Base-by-base conservation (phyloP, 2,797 vertebrate species). In the Squalus acanthias region DNA sequence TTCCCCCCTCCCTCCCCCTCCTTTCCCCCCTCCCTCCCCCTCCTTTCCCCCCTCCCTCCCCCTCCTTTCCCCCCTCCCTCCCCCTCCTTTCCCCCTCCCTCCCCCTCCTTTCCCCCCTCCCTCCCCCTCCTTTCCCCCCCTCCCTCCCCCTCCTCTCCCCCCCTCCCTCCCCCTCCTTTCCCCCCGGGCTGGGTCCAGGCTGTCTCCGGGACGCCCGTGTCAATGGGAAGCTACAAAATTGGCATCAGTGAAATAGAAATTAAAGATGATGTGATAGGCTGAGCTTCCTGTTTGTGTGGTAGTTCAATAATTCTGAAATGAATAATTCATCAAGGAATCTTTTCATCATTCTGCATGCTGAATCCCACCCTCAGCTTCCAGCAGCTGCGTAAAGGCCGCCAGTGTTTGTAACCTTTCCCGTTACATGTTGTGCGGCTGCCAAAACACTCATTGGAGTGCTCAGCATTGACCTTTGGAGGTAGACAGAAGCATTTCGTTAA, bases 241-340 rank as follows among this genome's bases (percentile, higher is more conserved):
- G 29, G 33, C 88, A n/a, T 63, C 53, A 9, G 3, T 39, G 89
- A n/a, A 63, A n/a, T 7, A 65, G 89, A 92, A 92, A 67, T 92
- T 63, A 92, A 67, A 67, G 63, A 65, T 65, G 7, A 65, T 65
- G 20, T 20, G 63, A 65, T 92, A 26, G 5, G 7, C 60, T 8
- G 33, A n/a, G 63, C 12, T 92, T 92, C 63, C 89, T 92, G 60
- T 92, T 92, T 39, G 33, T 22, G 33, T n/a, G 89, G 33, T 65
- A 20, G 60, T 92, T 92, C n/a, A 92, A 67, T 92, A 92, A 65
- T 29, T 39, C 60, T 15, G 2, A 20, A 9, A 39, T 92, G 89
- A 92, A 92, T 92, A 92, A 92, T 92, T 92, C 39, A 92, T 65
- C 60, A 39, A 92, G 89, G 33, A n/a, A 65, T 65, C 89, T 63